A percentile compares a stretch with the other conserved stretches of the same genome.
Conservation (phyloP, 35 echinoderm and acorn worm species). For the Diadema setosum region DNA sequence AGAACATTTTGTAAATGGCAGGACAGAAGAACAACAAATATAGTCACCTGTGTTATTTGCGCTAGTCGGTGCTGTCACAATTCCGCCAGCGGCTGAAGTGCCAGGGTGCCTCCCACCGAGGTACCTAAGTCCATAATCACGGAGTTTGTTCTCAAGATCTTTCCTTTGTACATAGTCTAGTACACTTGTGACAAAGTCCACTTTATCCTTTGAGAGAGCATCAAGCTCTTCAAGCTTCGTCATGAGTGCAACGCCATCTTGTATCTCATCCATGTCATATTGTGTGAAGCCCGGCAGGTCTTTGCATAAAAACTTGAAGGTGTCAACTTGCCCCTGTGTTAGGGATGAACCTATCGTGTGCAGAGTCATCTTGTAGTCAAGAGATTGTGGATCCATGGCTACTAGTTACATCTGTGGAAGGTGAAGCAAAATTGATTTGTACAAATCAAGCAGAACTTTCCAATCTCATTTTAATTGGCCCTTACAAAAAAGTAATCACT, state of each 20-base stretch:
- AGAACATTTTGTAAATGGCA: too few relatives aligned
- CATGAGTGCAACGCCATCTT: not conserved
- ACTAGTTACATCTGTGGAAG: too few relatives aligned
- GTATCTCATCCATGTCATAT: constrained; percentile 13
- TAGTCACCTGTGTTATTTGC: too few relatives aligned
- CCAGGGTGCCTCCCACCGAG: too few relatives aligned
- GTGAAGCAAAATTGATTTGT: too few relatives aligned
- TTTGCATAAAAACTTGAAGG: constrained; percentile 31
- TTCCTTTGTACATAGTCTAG: not conserved
- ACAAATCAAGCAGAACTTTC: too few relatives aligned
- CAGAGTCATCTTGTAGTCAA: not conserved
- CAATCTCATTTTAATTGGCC: too few relatives aligned
- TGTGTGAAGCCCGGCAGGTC: constrained; percentile 8
- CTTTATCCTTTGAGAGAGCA: not conserved
- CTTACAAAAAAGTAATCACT: too few relatives aligned
- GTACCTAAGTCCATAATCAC: not conserved
- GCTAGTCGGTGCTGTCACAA: too few relatives aligned
- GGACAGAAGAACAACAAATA: too few relatives aligned
- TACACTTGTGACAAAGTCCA: not conserved
- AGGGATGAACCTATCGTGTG: not conserved
- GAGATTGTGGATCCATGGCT: not conserved
- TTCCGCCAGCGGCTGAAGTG: too few relatives aligned
- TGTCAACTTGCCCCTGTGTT: not conserved
- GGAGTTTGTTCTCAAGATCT: not conserved
- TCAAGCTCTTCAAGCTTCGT: constrained; percentile 8